These are phyloP conservation scores for Arothron firmamentum DNA, from an alignment of 2,113 vertebrate genomes.

Conservation along the genomic window DNA sequence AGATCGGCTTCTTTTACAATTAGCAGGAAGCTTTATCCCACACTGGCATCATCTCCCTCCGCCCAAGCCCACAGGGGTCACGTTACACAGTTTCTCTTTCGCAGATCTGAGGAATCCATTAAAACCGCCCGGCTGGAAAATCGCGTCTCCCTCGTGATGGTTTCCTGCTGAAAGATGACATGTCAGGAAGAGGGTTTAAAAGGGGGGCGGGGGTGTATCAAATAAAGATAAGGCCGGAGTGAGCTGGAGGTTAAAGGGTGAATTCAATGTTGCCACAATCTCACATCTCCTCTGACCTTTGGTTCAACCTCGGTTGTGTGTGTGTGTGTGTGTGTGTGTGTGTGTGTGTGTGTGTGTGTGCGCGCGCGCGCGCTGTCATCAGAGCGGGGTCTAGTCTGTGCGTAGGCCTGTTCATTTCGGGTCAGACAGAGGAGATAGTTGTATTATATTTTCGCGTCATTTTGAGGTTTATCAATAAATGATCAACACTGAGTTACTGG, in stretches of 20 bases:
- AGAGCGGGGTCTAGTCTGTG: background rate
- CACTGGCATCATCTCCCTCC: conserved; percentile 46
- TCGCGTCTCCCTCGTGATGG: conserved; percentile 25
- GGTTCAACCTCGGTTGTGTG: conserved; percentile 34
- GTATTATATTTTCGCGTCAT: conserved; percentile 29
- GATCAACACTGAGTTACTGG: conserved; percentile 45
- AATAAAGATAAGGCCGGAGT: conserved; percentile 26
- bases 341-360: background rate
- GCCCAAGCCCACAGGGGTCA: conserved; percentile 48
- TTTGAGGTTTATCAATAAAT: conserved; percentile 39
- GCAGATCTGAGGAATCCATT: conserved; percentile 46
- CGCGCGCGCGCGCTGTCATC: background rate
- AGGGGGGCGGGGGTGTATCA: background rate
- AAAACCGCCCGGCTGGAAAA: conserved; percentile 37
- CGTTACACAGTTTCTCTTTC: conserved; percentile 65
- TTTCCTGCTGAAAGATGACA: conserved; percentile 20
- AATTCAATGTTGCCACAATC: conserved; percentile 44
- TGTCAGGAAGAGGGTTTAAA: conserved; percentile 4
- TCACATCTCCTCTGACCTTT: conserved; percentile 57
- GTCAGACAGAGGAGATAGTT: conserved; percentile 13
- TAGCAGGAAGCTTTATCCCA: conserved; percentile 75
- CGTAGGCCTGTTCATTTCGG: conserved; percentile 6
- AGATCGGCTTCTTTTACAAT: conserved; percentile 78
- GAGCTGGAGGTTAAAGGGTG: conserved; percentile 46
- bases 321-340: conserved; percentile 11